Base-by-base conservation (phyloP, 2,113 vertebrate genomes). In the Tupaia tana region DNA sequence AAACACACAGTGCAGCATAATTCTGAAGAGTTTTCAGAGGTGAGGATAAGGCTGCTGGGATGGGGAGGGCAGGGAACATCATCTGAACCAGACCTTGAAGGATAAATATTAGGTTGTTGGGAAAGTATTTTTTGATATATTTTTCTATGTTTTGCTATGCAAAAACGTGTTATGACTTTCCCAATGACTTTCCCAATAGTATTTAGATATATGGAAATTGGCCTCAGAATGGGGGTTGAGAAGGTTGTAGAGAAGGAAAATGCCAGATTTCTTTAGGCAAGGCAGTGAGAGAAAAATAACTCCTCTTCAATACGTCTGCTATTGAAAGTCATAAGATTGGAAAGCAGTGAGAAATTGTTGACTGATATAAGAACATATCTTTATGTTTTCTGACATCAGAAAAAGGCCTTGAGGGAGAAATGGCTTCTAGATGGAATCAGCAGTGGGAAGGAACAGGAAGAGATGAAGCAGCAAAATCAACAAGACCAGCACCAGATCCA, bases 391-490 rank as follows among this genome's bases (percentile, higher is more conserved):
- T 90, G 78, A 52, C 18, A 90, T 25, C 96, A 99, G 99, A 99
- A 99, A 98, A 99, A 99, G 92, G 97, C 98, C 77, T 97, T 99
- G 96, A 96, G 99, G 95, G 99, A 99, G 95, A 99, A 99, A 97
- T 99, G 99, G 99, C 99, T 99, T 92, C 99, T 99, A 98, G 99
- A 99, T 58, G 99, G 99, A 63, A 96, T 99, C 78, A 99, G 98
- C 96, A 99, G 98, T 2, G 98, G 99, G 88, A 98, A 99, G 96
- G 99, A 99, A 66, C 99, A 99, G 95, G 99, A 99, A 94, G 99
- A 99, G 96, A 99, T 99, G 98, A 99, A 98, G 97, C 98, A 98
- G 43, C 99, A 99, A 96, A 99, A 98, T 83, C 97, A 92, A 75
- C 99, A 99, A 0, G 99, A 99, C 93, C 99, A 99, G 94, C 97